These are phyloP conservation scores for Tonatia bakeri DNA, from an alignment of 2,113 vertebrate genomes.

Conservation along the genomic window DNA sequence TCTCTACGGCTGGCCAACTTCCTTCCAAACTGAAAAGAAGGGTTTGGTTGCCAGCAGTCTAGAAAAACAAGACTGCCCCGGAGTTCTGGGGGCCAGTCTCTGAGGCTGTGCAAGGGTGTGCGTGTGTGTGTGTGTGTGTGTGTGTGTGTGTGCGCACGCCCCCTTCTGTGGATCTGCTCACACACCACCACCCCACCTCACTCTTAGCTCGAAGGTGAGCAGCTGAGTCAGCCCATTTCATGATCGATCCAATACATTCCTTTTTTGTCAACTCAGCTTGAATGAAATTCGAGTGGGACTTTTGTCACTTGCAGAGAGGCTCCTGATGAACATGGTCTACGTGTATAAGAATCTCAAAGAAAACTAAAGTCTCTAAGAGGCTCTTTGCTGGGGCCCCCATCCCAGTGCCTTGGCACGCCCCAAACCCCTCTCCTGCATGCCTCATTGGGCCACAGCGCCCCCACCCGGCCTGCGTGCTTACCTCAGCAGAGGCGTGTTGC, in stretches of 20 bases:
- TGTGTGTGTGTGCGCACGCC: rapidly evolving
- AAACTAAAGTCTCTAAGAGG: neutral
- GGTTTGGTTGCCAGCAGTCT: no score
- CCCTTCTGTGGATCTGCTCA: neutral
- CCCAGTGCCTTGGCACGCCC: neutral
- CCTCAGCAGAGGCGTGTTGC: constrained; percentile 88
- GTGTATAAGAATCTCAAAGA: neutral
- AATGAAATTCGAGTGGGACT: neutral
- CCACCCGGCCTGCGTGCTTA: constrained; percentile 57
- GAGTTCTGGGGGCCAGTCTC: rapidly evolving
- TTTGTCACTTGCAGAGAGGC: neutral
- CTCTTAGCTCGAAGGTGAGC: neutral
- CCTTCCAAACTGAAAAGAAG: neutral
- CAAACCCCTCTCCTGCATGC: rapidly evolving
- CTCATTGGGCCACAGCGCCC: neutral
- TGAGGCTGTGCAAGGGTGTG: no score
- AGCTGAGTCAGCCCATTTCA: neutral
- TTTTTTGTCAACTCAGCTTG: neutral
- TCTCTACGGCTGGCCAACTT: neutral
- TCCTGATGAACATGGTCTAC: neutral
- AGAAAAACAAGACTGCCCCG: neutral
- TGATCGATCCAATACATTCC: neutral
- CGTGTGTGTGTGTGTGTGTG: rapidly evolving
- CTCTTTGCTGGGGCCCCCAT: neutral
- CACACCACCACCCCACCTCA: neutral